Conservation (phyloP, 2,797 vertebrate genomes). For the Phrynocephalus vlangalii region DNA sequence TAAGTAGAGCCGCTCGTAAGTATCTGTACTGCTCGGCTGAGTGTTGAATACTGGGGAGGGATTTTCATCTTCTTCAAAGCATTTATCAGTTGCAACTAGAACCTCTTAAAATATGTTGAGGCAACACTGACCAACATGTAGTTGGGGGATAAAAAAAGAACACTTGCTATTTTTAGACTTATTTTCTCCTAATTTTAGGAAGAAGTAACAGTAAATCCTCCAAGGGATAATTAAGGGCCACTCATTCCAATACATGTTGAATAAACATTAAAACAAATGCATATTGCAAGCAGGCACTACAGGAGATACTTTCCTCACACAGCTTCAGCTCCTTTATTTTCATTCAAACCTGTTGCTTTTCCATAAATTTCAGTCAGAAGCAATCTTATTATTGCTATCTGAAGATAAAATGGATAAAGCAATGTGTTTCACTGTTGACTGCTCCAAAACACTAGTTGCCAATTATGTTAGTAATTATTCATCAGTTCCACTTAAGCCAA, state of each 20-base stretch:
- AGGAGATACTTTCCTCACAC: background rate
- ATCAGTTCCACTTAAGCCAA: conserved; percentile 13
- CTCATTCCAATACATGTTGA: background rate
- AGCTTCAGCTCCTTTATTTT: background rate
- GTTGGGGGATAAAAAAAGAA: background rate
- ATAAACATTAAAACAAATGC: conserved; percentile 13
- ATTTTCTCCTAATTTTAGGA: conserved; percentile 12
- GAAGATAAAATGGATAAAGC: background rate
- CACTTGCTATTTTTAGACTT: conserved; percentile 34
- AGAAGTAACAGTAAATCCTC: background rate
- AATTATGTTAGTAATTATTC: background rate
- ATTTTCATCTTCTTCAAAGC: background rate
- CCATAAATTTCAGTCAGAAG: background rate
- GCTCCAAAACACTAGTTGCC: background rate
- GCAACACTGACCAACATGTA: conserved; percentile 1
- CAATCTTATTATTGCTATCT: background rate
- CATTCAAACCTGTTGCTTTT: background rate
- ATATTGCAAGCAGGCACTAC: background rate
- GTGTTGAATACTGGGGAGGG: background rate
- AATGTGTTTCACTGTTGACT: background rate
- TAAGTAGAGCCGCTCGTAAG: no score
- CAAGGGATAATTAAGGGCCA: conserved; percentile 11
- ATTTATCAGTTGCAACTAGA: conserved; percentile 5
- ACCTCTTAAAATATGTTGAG: conserved; percentile 1
- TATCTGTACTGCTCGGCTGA: background rate